Evolutionary conservation across 2,113 vertebrate genomes (phyloP).

Genomic region (Elachura formosa): DNA sequence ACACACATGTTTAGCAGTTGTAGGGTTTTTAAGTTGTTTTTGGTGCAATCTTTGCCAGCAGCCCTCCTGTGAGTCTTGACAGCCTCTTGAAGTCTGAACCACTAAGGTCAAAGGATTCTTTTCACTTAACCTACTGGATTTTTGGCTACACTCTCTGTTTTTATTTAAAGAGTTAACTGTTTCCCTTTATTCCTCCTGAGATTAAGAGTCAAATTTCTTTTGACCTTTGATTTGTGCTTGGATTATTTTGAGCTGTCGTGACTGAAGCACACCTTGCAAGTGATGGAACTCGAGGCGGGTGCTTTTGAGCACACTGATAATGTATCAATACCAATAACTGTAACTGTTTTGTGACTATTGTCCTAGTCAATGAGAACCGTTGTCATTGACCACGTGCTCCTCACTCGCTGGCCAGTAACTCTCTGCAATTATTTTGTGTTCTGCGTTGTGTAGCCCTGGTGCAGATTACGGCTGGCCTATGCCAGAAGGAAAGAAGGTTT

Average conservation of each 20-base stretch:
- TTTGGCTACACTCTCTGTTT: background rate
- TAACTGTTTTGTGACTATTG: background rate
- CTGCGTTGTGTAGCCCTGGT: constrained; percentile 66
- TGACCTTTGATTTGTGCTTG: background rate
- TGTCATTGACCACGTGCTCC: background rate
- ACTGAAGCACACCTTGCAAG: background rate
- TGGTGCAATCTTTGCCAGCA: background rate
- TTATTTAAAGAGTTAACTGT: background rate
- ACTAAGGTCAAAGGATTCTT: background rate
- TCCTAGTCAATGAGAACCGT: background rate
- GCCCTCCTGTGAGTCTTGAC: background rate
- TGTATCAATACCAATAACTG: background rate
- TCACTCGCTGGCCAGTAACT: constrained; percentile 6
- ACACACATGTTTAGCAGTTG: background rate
- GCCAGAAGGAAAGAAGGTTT: constrained; percentile 62
- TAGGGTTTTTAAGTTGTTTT: background rate
- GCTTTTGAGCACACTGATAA: background rate
- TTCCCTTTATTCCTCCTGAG: background rate
- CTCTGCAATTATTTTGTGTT: constrained; percentile 61
- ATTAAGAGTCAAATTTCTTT: background rate
- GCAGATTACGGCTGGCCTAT: constrained; percentile 62
- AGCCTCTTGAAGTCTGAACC: background rate
- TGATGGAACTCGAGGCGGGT: background rate
- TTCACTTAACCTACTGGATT: background rate
- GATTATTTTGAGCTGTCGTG: background rate